Evolutionary conservation across 2,113 vertebrate species (phyloP), one percentile per base, ranked within the genome.

Genomic region (Ursus arctos): DNA sequence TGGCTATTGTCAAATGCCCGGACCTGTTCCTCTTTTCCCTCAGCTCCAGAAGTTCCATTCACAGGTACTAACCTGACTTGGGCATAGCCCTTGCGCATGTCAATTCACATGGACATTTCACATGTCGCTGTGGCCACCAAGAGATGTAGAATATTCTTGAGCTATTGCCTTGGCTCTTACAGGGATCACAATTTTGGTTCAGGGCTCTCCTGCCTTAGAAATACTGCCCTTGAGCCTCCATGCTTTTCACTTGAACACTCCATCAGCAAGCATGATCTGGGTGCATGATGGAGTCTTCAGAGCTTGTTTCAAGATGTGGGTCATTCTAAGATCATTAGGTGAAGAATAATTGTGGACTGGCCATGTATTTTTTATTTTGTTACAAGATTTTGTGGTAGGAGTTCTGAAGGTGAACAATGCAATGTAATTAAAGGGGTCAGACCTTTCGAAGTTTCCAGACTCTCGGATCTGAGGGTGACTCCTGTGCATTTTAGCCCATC

Each of bases 1-100:
- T 95, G 96, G 49, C 92, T 61, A 15, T 96, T 77, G 80, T 96
- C 97, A 91, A 93, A 97, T 31, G 28, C 71, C 71, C 71, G 97
- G 93, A 80, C 43, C 94, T 87, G 53, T 79, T 57, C 33, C 91
- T 77, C 47, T 84, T 97, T 80, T 77, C 4, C 53, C 26, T 88
- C 59, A 92, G 67, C 59, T 92, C 81, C 85, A 92, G 88, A 94
- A 95, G 96, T 90, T 53, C 86, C 18, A 18, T 31, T 51, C 57
- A 51, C n/a, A 61, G 40, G 47, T 61, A 9, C 15, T 87, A 92
- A 94, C 97, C 91, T 80, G 28, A 95, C 96, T 63, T 96, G 97
- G 98, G 91, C 96, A 94, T 6, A 91, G 81, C 82, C 91, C 31
- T 77, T 81, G 87, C 22, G 61, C 80, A 24, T 8, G 7, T 94